A percentile compares a stretch with the other conserved stretches of the same genome.
phyloP scores from a whole-genome alignment of 2,888 invertebrate genomes.

The Coelopa pilipes region DNA sequence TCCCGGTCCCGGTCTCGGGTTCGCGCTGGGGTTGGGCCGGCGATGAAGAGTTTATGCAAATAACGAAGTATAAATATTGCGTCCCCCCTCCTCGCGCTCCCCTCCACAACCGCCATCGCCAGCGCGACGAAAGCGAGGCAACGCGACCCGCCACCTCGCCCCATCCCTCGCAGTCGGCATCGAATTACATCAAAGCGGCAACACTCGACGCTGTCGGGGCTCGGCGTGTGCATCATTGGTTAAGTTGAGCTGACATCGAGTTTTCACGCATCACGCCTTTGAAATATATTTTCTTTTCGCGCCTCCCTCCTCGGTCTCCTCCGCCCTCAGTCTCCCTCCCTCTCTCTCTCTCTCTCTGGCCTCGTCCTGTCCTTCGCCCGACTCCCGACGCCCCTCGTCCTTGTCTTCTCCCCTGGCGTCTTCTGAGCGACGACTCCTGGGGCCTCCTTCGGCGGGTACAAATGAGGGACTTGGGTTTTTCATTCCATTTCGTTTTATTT shows the following conservation, averaged over 20 bases:
- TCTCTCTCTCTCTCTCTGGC: background rate
- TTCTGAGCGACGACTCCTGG: too few species aligned
- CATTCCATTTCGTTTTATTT: too few species aligned
- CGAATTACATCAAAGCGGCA: conserved; percentile 22
- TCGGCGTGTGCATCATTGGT: conserved; percentile 14
- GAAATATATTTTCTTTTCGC: conserved; percentile 23
- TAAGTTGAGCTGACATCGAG: conserved; percentile 33
- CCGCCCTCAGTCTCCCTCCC: background rate
- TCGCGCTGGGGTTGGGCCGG: background rate
- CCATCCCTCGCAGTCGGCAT: background rate
- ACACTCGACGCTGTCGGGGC: background rate
- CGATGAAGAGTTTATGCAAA: conserved; percentile 35
- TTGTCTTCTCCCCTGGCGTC: too few species aligned
- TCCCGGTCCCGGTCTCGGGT: background rate
- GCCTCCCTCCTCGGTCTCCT: background rate
- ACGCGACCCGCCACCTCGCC: background rate
- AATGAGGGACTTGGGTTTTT: too few species aligned
- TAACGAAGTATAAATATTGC: conserved; percentile 27
- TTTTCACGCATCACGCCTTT: conserved; percentile 36
- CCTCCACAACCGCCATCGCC: too few species aligned
- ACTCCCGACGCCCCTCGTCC: too few species aligned
- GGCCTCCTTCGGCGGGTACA: too few species aligned
- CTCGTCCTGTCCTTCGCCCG: background rate
- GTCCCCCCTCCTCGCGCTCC: background rate
- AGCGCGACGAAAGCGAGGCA: background rate